Percentiles rank a stretch among this genome's conserved stretches.
Conservation (phyloP, 2,888 invertebrate species). For the Parthenolecanium corni region DNA sequence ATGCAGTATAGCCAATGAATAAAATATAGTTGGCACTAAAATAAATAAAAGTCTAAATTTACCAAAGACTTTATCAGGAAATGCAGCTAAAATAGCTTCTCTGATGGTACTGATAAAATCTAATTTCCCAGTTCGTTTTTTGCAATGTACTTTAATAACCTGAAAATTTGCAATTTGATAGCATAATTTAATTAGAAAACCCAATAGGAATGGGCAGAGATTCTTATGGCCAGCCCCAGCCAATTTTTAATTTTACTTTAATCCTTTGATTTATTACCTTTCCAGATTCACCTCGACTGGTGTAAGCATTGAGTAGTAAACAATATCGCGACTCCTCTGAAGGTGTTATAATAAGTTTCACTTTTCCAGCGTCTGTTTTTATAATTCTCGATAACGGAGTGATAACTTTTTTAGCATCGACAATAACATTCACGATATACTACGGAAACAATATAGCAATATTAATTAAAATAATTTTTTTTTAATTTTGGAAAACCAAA, state of each 20-base stretch:
- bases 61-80: constrained; percentile 60
- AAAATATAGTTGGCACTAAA: too few relatives aligned
- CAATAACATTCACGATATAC: constrained; percentile 63
- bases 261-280: constrained; percentile 41
- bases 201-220: too few relatives aligned
- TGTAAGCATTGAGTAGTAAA: constrained; percentile 66
- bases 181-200: too few relatives aligned
- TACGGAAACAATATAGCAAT: constrained; percentile 36
- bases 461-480: too few relatives aligned
- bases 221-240: too few relatives aligned
- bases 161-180: not conserved
- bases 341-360: constrained; percentile 38
- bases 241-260: too few relatives aligned
- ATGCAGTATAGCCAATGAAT: too few relatives aligned
- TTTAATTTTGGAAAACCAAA: too few relatives aligned
- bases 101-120: constrained; percentile 75
- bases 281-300: constrained; percentile 60
- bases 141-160: constrained; percentile 42
- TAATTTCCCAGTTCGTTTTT: constrained; percentile 56
- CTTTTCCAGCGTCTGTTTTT: not conserved
- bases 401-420: constrained; percentile 45
- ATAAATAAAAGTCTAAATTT: too few relatives aligned
- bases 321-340: constrained; percentile 62
- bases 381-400: not conserved
- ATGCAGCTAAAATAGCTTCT: constrained; percentile 53